Evolutionary conservation across 2,113 vertebrate genomes (phyloP).

Genomic region (Ammodramus savannarum): DNA sequence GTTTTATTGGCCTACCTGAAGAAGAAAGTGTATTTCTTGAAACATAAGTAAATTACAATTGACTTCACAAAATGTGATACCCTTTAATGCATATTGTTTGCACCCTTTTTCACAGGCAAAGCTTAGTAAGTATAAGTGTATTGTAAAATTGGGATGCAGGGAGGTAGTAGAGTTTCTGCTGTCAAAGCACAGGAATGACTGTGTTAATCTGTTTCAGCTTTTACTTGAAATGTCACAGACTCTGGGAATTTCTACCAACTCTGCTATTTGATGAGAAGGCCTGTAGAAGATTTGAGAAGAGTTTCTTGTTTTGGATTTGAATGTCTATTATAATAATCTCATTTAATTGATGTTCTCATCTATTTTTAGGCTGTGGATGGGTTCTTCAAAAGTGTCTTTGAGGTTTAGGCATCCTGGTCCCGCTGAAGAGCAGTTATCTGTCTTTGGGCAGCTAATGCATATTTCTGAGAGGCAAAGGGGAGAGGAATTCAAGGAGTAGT

Average conservation of each 20-base stretch:
- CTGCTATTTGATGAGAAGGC: background rate
- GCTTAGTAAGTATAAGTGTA: background rate
- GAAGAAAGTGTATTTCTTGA: background rate
- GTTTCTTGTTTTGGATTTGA: background rate
- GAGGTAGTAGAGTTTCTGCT: background rate
- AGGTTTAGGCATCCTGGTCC: background rate
- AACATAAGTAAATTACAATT: background rate
- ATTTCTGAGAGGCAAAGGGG: background rate
- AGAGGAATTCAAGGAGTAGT: background rate
- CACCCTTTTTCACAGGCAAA: background rate
- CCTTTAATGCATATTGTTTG: background rate
- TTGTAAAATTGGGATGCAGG: background rate
- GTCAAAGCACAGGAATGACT: background rate
- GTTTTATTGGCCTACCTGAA: background rate
- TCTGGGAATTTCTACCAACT: background rate
- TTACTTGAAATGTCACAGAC: background rate
- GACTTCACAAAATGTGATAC: background rate
- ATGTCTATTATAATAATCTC: background rate
- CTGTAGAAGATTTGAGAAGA: background rate
- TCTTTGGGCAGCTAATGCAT: background rate
- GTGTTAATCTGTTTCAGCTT: background rate
- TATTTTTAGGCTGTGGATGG: background rate
- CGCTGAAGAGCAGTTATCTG: fast-evolving
- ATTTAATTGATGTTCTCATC: background rate
- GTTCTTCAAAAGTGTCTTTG: background rate